A percentile compares a stretch with the other conserved stretches of the same genome.
phyloP scores from a whole-genome alignment of 2,797 vertebrate species.

The Limosa lapponica region DNA sequence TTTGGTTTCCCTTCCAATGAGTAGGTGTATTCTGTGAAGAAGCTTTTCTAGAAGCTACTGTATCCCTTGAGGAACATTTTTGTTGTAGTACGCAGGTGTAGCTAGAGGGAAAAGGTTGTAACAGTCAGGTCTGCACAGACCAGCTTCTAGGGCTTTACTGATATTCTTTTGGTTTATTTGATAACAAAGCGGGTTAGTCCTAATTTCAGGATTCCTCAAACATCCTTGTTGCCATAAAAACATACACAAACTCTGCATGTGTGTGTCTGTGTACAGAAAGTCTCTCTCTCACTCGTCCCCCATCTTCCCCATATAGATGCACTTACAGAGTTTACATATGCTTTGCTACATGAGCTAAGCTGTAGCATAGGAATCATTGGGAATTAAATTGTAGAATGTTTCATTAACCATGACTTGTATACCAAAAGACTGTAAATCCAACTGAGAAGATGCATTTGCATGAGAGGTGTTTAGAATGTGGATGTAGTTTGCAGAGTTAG shows the following conservation, averaged over 20 bases:
- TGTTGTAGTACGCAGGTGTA: not conserved
- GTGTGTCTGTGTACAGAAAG: not conserved
- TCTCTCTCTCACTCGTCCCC: not conserved
- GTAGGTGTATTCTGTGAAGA: not conserved
- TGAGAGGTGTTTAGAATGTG: not conserved
- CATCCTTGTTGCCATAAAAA: not conserved
- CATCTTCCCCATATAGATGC: no score
- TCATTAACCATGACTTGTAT: not conserved
- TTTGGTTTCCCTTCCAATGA: not conserved
- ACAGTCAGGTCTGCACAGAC: not conserved
- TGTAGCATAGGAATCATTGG: not conserved
- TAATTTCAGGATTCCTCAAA: not conserved
- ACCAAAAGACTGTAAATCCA: not conserved
- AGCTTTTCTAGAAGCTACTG: not conserved
- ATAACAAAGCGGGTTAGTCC: not conserved
- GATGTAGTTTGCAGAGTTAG: not conserved
- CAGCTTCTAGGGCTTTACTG: not conserved
- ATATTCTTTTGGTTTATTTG: not conserved
- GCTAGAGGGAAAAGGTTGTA: not conserved
- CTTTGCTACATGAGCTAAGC: not conserved
- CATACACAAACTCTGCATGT: fast-evolving
- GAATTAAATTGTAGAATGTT: not conserved
- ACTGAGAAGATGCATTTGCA: not conserved
- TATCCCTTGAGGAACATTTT: not conserved
- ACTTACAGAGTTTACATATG: not conserved